A percentile compares a stretch with the other conserved stretches of the same genome.
phyloP scores from a whole-genome alignment of 2,113 vertebrate species.

The Brachirus orientalis region DNA sequence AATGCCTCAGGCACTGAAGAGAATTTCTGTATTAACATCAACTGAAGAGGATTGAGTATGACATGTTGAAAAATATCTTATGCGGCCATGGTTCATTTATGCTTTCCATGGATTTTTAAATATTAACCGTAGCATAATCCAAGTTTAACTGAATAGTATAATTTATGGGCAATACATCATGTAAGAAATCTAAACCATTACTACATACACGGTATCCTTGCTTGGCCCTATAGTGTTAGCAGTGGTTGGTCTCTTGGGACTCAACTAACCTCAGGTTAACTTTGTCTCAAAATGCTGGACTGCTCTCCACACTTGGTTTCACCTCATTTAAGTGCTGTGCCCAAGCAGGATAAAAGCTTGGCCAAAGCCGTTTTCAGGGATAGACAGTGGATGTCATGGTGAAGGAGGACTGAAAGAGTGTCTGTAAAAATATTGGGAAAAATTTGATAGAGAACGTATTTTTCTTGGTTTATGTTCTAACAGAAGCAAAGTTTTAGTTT shows the following conservation, averaged over 20 bases:
- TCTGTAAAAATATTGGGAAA: not conserved
- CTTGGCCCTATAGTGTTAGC: not conserved
- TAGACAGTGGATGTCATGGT: not conserved
- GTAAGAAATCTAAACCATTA: not conserved
- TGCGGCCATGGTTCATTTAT: not conserved
- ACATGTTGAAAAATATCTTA: not conserved
- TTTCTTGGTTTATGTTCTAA: not conserved
- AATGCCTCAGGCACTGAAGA: not conserved
- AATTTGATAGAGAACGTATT: not conserved
- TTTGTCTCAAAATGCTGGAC: slow-evolving; percentile 15
- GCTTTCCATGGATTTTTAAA: not conserved
- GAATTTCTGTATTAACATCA: not conserved
- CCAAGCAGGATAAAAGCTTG: slow-evolving; percentile 22
- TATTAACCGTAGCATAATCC: not conserved
- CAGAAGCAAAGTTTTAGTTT: not conserved
- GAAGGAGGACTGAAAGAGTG: not conserved
- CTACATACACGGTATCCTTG: not conserved
- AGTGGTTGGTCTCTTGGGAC: slow-evolving; percentile 8
- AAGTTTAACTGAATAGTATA: slow-evolving; percentile 16
- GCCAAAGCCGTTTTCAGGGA: slow-evolving; percentile 4
- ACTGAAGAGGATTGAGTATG: not conserved
- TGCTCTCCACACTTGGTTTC: slow-evolving; percentile 31
- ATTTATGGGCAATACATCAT: slow-evolving; percentile 16
- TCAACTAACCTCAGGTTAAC: slow-evolving; percentile 17
- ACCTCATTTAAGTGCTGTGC: slow-evolving; percentile 24